These are phyloP conservation scores for Ahaetulla prasina DNA, from an alignment of 2,113 vertebrate species.

Conservation along the genomic window DNA sequence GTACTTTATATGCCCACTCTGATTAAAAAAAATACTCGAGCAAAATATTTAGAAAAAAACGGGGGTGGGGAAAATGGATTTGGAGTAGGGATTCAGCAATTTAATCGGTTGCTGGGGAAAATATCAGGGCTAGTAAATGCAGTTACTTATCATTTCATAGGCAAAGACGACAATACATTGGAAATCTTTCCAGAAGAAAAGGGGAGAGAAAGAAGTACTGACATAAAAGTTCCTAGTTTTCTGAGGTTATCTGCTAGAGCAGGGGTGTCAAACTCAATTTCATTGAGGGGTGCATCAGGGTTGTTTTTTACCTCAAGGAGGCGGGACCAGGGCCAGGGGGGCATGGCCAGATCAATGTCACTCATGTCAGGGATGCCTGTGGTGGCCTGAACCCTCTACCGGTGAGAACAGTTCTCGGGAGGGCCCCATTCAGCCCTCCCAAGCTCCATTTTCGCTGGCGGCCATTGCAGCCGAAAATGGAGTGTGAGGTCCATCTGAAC, in stretches of 20 bases:
- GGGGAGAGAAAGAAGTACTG: background rate
- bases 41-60: background rate
- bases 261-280: no score
- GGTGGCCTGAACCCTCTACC: no score
- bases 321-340: no score
- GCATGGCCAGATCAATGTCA: no score
- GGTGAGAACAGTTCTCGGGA: no score
- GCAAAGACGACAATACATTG: background rate
- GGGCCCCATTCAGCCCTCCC: no score
- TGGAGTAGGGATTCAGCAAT: background rate
- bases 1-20: background rate
- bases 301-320: no score
- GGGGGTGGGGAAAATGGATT: background rate
- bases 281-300: no score
- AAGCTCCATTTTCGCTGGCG: no score
- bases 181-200: background rate
- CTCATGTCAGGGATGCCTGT: no score
- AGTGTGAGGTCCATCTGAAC: no score
- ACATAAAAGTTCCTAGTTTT: background rate
- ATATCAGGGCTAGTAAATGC: background rate
- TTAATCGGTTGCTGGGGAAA: background rate
- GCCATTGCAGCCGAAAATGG: no score
- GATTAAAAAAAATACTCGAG: background rate
- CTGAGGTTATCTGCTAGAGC: background rate
- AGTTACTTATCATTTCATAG: background rate